These are phyloP conservation scores for Stenopsyche tienmushanensis DNA, from an alignment of 1,140 invertebrate genomes.

Conservation along the genomic window DNA sequence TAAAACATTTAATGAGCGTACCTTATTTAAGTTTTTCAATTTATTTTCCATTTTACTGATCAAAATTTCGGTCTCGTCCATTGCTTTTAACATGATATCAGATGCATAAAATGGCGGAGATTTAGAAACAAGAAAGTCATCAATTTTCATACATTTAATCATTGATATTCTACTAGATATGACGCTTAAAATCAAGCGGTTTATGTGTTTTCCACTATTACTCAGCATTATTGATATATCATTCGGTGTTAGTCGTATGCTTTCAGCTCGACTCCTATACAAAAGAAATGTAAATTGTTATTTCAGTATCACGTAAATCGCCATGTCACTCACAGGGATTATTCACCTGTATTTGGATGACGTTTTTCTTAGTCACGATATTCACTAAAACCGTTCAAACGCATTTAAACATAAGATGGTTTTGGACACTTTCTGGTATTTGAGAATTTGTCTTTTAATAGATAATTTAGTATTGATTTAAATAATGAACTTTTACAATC, in stretches of 20 bases:
- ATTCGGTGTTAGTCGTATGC: neutral
- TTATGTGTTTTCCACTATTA: conserved; percentile 49
- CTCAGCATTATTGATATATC: conserved; percentile 49
- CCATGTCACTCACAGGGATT: no score
- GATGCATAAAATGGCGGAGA: conserved; percentile 50
- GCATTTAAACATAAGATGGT: no score
- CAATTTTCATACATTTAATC: conserved; percentile 46
- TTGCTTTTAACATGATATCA: conserved; percentile 46
- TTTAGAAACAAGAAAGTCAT: conserved; percentile 44
- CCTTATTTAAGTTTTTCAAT: conserved; percentile 48
- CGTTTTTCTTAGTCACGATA: no score
- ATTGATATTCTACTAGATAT: conserved; percentile 48
- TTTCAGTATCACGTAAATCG: no score
- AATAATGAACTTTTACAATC: no score
- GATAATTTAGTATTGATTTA: no score
- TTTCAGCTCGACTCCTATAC: no score
- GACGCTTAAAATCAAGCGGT: conserved; percentile 50
- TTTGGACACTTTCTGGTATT: conserved; percentile 3
- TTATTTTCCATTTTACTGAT: conserved; percentile 50
- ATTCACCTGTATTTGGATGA: no score
- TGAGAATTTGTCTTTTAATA: no score
- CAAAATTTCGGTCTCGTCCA: conserved; percentile 48
- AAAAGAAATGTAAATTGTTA: no score
- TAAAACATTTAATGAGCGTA: conserved; percentile 29
- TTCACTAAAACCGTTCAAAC: no score